Evolutionary conservation across 2,113 vertebrate species (phyloP).

Genomic region (Psilopogon haemacephalus): DNA sequence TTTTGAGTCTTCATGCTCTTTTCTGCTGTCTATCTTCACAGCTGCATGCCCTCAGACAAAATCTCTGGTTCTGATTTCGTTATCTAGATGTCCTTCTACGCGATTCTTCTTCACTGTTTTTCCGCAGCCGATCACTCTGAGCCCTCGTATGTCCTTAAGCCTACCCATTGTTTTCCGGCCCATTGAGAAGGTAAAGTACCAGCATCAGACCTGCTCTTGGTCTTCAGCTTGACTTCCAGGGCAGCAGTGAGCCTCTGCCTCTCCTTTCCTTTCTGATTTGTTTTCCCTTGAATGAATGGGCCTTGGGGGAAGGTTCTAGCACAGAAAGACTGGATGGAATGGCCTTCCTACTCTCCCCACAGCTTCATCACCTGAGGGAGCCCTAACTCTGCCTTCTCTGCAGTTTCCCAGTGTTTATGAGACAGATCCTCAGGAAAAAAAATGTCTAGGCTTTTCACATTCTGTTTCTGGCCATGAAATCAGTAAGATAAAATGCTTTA

Average conservation of each 20-base stretch:
- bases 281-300: not conserved
- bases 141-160: conserved; percentile 83
- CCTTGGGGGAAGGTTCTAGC: not conserved
- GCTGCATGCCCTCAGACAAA: not conserved
- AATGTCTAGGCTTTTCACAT: not conserved
- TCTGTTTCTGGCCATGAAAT: not conserved
- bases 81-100: conserved; percentile 82
- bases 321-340: not conserved
- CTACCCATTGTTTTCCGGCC: conserved; percentile 87
- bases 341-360: not conserved
- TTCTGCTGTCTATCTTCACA: not conserved
- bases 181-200: conserved; percentile 80
- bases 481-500: not conserved
- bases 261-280: not conserved
- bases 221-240: not conserved
- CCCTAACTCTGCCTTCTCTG: not conserved
- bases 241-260: not conserved
- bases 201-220: not conserved
- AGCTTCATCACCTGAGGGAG: not conserved
- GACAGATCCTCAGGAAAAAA: not conserved
- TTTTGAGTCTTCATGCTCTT: not conserved
- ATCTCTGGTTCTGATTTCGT: not conserved
- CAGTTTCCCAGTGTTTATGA: not conserved
- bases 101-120: conserved; percentile 81
- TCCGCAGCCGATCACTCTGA: conserved; percentile 80